Evolutionary conservation across 2,888 invertebrate species (phyloP).

Genomic region (Macrosiphum euphorbiae): DNA sequence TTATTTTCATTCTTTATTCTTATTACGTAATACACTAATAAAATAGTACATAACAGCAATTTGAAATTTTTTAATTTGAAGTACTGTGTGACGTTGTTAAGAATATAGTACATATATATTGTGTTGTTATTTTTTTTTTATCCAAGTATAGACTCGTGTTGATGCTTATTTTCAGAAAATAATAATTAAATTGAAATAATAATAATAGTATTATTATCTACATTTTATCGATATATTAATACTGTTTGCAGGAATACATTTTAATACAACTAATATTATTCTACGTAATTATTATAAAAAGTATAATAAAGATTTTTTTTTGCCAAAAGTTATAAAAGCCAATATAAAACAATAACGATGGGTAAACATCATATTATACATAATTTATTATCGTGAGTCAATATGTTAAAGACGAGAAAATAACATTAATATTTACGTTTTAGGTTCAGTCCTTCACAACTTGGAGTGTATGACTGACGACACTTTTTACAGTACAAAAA

Average conservation of each 20-base stretch:
- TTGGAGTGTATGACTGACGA: accelerated
- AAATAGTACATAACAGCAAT: not conserved
- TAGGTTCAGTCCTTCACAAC: not conserved
- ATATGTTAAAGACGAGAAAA: not conserved
- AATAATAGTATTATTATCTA: not conserved
- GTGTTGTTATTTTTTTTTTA: not conserved
- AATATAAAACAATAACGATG: not conserved
- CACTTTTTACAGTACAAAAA: not conserved
- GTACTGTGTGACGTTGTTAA: not conserved
- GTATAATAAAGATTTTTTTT: not conserved
- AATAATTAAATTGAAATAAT: not conserved
- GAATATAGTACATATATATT: not conserved
- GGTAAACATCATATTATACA: not conserved
- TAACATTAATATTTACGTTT: not conserved
- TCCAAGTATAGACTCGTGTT: not conserved
- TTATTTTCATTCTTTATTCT: not conserved
- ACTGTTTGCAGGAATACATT: not conserved
- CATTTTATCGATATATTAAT: not conserved
- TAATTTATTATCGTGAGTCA: not conserved
- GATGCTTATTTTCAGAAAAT: not conserved
- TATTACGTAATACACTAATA: not conserved
- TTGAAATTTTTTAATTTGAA: not conserved
- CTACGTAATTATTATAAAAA: not conserved
- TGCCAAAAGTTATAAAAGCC: not conserved
- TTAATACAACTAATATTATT: not conserved